Conservation (phyloP, 2,113 vertebrate genomes). For the Microtus richardsoni region DNA sequence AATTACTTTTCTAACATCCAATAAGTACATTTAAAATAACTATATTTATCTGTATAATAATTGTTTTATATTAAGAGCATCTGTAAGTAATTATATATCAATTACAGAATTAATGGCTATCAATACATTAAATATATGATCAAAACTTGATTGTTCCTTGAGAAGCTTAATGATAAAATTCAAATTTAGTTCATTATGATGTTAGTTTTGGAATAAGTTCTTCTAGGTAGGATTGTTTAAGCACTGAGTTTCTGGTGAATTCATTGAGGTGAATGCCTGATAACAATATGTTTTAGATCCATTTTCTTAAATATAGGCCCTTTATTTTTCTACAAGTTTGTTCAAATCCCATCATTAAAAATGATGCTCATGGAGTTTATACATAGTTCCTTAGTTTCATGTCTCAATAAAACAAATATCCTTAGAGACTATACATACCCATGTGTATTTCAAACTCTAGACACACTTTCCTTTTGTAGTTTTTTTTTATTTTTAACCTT, state of each 20-base stretch:
- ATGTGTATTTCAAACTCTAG: constrained; percentile 21
- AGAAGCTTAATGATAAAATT: constrained; percentile 25
- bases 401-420: not conserved
- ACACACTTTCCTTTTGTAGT: not conserved
- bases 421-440: not conserved
- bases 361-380: not conserved
- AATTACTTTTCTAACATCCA: constrained; percentile 2
- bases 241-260: not conserved
- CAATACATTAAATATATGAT: not conserved
- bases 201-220: constrained; percentile 18
- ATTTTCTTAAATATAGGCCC: not conserved
- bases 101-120: constrained; percentile 10
- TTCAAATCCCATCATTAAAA: constrained; percentile 41
- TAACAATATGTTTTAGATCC: not conserved
- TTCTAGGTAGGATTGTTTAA: not conserved
- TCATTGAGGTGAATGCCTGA: not conserved
- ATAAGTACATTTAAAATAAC: not conserved
- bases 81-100: not conserved
- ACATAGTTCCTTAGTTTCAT: not conserved
- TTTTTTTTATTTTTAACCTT: not conserved
- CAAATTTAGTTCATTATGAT: constrained; percentile 31
- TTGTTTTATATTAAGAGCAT: constrained; percentile 37
- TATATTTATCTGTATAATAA: not conserved
- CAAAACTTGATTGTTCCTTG: not conserved
- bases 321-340: not conserved